Conservation (phyloP, 2,113 vertebrate genomes). For the Eretmochelys imbricata region DNA sequence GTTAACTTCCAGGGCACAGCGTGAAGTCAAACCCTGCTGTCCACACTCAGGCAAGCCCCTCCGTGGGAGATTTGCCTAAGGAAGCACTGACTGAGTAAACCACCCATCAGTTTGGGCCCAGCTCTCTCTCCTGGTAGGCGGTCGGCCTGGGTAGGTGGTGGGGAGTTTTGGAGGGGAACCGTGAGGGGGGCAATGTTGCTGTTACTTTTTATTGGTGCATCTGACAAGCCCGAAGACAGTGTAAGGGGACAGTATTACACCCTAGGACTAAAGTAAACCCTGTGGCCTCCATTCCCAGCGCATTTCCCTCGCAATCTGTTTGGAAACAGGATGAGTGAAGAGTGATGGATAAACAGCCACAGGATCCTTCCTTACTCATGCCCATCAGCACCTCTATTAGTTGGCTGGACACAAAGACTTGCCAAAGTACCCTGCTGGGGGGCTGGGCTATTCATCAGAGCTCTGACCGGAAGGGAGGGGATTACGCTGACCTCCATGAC, state of each 20-base stretch:
- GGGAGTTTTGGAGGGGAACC: not conserved
- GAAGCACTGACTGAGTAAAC: not conserved
- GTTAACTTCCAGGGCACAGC: not conserved
- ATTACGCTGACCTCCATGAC: not conserved
- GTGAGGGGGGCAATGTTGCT: not conserved
- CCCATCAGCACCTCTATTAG: not conserved
- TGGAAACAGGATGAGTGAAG: not conserved
- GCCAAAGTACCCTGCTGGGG: not conserved
- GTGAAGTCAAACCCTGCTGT: not conserved
- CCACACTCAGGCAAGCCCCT: not conserved
- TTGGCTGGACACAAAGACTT: not conserved
- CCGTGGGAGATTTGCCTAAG: not conserved
- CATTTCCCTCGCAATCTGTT: not conserved
- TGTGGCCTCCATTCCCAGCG: not conserved
- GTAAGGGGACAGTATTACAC: not conserved
- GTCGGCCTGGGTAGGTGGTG: not conserved
- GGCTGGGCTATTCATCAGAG: too few relatives aligned
- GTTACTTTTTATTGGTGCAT: not conserved
- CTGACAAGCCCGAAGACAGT: not conserved
- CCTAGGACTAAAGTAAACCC: not conserved
- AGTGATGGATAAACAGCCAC: not conserved
- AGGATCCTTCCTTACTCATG: not conserved
- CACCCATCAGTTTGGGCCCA: not conserved
- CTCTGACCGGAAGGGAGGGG: not conserved
- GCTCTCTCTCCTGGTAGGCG: not conserved